Evolutionary conservation across 2,888 invertebrate genomes (phyloP).

Genomic region (Melangyna quadrimaculata): DNA sequence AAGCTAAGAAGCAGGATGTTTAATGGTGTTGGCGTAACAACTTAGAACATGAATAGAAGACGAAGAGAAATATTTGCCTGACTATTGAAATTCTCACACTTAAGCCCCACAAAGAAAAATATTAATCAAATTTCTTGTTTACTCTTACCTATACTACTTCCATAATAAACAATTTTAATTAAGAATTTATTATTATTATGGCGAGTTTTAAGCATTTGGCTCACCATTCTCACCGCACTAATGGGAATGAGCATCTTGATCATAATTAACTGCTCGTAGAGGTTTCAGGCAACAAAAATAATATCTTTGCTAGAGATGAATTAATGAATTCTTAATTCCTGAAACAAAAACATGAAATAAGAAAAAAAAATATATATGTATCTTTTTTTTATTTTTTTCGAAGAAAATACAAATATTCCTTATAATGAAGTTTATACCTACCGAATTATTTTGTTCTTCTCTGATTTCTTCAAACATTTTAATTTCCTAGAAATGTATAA

Average conservation of each 20-base stretch:
- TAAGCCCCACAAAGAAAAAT: not conserved
- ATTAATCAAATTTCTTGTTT: not conserved
- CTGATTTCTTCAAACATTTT: no score
- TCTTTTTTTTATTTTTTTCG: no score
- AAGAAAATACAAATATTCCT: no score
- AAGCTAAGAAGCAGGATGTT: not conserved
- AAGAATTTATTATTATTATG: conserved; percentile 50
- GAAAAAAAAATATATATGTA: no score
- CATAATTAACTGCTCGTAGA: conserved; percentile 46
- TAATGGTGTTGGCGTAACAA: not conserved
- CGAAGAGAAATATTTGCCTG: conserved; percentile 42
- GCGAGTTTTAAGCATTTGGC: conserved; percentile 52
- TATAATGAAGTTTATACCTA: no score
- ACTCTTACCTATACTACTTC: not conserved
- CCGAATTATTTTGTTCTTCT: no score
- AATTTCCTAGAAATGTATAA: no score
- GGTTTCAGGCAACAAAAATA: not conserved
- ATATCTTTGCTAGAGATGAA: not conserved
- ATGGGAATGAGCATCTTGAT: conserved; percentile 3
- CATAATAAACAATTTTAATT: conserved; percentile 51
- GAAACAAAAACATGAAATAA: not conserved
- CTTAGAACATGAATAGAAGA: not conserved
- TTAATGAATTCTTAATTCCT: conserved; percentile 1
- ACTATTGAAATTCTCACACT: conserved; percentile 20
- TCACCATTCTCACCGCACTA: conserved; percentile 30